phyloP scores from a whole-genome alignment of 2,888 invertebrate genomes.

The Pachymerium ferrugineum region DNA sequence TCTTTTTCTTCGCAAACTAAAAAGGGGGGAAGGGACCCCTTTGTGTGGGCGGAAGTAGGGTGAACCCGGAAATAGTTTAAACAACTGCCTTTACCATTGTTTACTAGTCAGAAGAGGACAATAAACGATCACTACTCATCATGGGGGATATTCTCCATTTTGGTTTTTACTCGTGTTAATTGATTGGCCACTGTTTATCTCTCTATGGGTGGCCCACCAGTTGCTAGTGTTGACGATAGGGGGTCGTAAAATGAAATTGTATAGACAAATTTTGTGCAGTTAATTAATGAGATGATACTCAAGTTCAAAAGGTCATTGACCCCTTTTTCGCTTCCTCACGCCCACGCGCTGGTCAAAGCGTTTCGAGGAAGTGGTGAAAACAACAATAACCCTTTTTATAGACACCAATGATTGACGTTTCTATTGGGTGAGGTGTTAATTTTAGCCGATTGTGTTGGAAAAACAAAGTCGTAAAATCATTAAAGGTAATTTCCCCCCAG shows the following conservation, averaged over 20 bases:
- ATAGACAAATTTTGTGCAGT: background rate
- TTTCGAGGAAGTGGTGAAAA: background rate
- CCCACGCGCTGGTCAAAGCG: background rate
- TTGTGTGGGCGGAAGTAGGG: constrained; percentile 18
- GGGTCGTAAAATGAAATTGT: too few relatives aligned
- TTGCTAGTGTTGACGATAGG: too few relatives aligned
- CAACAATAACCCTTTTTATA: too few relatives aligned
- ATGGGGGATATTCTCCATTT: constrained; percentile 10
- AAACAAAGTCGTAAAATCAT: too few relatives aligned
- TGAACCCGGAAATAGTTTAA: background rate
- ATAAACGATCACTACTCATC: background rate
- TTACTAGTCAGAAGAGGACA: background rate
- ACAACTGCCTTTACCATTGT: background rate
- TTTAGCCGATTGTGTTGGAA: too few relatives aligned
- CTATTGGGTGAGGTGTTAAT: too few relatives aligned
- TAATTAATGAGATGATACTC: background rate
- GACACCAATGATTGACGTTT: too few relatives aligned
- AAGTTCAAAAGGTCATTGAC: constrained; percentile 20
- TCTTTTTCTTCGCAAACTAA: background rate
- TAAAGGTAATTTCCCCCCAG: too few relatives aligned
- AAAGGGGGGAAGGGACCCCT: background rate
- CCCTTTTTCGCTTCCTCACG: background rate
- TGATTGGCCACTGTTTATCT: too few relatives aligned
- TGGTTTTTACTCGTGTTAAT: background rate
- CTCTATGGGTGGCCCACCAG: too few relatives aligned